phyloP scores from a whole-genome alignment of 2,797 vertebrate genomes.

The Pseudomugil gertrudae region DNA sequence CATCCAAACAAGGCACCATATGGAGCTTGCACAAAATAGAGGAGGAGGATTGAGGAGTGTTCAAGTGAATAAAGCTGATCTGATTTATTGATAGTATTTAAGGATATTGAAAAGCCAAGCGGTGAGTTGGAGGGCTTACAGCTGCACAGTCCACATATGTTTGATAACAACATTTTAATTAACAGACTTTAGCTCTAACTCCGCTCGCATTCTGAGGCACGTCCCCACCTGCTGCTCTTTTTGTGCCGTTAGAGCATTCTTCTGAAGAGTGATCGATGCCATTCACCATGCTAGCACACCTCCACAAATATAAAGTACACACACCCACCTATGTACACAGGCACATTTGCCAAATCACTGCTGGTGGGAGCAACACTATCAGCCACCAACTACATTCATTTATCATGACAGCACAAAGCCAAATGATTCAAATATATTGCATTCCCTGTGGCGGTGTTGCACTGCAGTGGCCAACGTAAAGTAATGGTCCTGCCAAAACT shows the following conservation, averaged over 20 bases:
- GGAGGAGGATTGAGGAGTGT: conserved; percentile 34
- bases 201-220: conserved; percentile 36
- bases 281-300: neutral
- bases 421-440: conserved; percentile 74
- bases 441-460: conserved; percentile 53
- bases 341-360: conserved; percentile 29
- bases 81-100: conserved; percentile 36
- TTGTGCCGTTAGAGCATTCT: conserved; percentile 16
- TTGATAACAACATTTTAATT: conserved; percentile 68
- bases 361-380: conserved; percentile 44
- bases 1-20: conserved; percentile 59
- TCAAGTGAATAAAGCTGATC: conserved; percentile 37
- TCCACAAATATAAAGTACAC: conserved; percentile 5
- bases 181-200: conserved; percentile 63
- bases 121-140: conserved; percentile 33
- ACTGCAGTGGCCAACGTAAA: conserved; percentile 54
- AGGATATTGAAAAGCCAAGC: conserved; percentile 23
- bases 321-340: conserved; percentile 25
- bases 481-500: conserved; percentile 55
- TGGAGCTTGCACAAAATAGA: conserved; percentile 61
- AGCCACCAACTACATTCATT: conserved; percentile 62
- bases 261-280: conserved; percentile 21
- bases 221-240: conserved; percentile 35
- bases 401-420: conserved; percentile 63
- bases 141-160: conserved; percentile 54